phyloP scores from a whole-genome alignment of 2,113 vertebrate species.

The Arvicanthis niloticus region DNA sequence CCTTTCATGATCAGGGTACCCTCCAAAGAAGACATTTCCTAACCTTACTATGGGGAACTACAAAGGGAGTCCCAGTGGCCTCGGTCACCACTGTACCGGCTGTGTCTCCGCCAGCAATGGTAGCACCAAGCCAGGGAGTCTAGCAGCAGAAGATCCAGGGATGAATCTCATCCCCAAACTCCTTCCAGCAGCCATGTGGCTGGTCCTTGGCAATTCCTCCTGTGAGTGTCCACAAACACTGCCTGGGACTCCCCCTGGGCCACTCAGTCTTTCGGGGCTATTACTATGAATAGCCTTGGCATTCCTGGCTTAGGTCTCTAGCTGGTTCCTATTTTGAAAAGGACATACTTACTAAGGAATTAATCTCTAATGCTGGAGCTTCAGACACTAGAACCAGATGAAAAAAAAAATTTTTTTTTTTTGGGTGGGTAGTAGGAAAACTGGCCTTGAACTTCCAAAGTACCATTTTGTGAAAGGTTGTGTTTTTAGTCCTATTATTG shows the following conservation, averaged over 20 bases:
- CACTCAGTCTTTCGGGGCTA: not conserved
- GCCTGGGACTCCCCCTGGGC: not conserved
- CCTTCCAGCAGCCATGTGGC: not conserved
- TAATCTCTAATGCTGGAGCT: not conserved
- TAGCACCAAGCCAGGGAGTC: not conserved
- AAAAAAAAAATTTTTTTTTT: not conserved
- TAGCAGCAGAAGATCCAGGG: not conserved
- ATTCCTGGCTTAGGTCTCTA: not conserved
- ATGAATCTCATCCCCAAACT: not conserved
- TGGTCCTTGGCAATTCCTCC: not conserved
- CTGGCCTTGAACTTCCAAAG: not conserved
- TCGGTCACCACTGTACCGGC: not conserved
- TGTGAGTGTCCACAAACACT: not conserved
- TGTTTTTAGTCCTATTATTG: not conserved
- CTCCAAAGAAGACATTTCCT: not conserved
- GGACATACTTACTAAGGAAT: not conserved
- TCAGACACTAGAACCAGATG: conserved; percentile 25
- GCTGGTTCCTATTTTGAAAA: not conserved
- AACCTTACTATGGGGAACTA: not conserved
- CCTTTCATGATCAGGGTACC: not conserved
- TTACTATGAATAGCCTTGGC: not conserved
- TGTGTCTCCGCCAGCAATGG: not conserved
- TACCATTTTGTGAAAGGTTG: not conserved
- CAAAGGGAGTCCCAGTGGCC: not conserved
- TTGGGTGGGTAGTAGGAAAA: not conserved